Percentiles rank a stretch among this genome's conserved stretches.
phyloP scores from a whole-genome alignment of 2,888 invertebrate species.

The Mythimna albipuncta region DNA sequence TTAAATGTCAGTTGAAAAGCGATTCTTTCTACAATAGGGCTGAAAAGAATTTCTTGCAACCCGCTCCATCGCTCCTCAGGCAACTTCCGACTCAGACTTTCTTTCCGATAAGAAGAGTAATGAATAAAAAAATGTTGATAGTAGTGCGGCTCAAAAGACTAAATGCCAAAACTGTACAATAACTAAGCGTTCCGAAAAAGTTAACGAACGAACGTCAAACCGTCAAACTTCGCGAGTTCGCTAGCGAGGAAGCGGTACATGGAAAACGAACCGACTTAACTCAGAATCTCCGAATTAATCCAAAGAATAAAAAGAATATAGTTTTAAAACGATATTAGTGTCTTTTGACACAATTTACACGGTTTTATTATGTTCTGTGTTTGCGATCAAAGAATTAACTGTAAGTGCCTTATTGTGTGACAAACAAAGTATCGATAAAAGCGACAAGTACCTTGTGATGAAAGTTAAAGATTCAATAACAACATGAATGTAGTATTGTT shows the following conservation, averaged over 20 bases:
- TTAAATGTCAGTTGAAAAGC: too few relatives aligned
- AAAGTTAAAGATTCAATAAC: constrained; percentile 54
- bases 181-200: constrained; percentile 34
- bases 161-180: constrained; percentile 7
- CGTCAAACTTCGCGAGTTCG: constrained; percentile 43
- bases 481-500: constrained; percentile 70
- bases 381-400: constrained; percentile 24
- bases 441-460: constrained; percentile 60
- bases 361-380: constrained; percentile 36
- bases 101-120: too few relatives aligned
- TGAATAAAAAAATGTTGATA: neutral
- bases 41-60: too few relatives aligned
- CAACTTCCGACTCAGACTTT: too few relatives aligned
- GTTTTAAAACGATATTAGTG: constrained; percentile 11
- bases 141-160: constrained; percentile 28
- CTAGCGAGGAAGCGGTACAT: constrained; percentile 7
- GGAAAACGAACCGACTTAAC: constrained; percentile 36
- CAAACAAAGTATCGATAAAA: constrained; percentile 48
- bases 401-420: constrained; percentile 52
- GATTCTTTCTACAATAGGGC: too few relatives aligned
- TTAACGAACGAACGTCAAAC: constrained; percentile 12
- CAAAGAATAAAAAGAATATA: constrained; percentile 53
- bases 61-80: too few relatives aligned
- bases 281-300: constrained; percentile 40
- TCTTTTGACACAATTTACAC: constrained; percentile 27